These are phyloP conservation scores for Bombus huntii DNA, from an alignment of 1,140 invertebrate species.

Conservation along the genomic window DNA sequence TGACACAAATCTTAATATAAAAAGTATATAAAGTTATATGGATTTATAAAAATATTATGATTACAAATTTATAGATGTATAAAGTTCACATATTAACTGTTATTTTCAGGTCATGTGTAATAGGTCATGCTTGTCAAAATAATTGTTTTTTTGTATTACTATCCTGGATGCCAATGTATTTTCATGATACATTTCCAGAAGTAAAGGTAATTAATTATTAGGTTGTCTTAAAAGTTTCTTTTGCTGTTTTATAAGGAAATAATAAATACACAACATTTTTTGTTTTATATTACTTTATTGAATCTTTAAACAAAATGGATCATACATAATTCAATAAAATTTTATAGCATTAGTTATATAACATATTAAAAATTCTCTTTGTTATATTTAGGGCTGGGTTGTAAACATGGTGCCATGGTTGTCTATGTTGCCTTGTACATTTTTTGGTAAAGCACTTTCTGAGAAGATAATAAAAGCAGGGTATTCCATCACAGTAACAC, in stretches of 20 bases:
- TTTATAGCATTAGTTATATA: neutral
- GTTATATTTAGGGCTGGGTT: constrained; percentile 83
- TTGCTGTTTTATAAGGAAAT: no score
- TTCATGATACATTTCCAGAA: constrained; percentile 88
- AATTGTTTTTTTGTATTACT: constrained; percentile 90
- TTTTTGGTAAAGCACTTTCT: constrained; percentile 86
- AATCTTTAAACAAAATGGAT: no score
- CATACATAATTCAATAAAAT: neutral
- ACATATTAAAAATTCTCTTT: neutral
- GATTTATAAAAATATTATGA: constrained; percentile 18
- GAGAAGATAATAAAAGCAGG: constrained; percentile 84
- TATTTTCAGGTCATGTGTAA: constrained; percentile 86
- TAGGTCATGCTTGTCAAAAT: constrained; percentile 89
- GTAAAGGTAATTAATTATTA: constrained; percentile 80
- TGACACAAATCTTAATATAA: constrained; percentile 7
- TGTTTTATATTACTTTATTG: no score
- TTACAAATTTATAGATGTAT: constrained; percentile 3
- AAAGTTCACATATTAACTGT: constrained; percentile 34
- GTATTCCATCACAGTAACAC: constrained; percentile 82
- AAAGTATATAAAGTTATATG: constrained; percentile 30
- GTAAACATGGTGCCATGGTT: constrained; percentile 91
- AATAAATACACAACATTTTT: no score
- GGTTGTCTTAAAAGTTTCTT: no score
- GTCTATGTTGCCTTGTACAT: constrained; percentile 86
- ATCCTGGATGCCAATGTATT: constrained; percentile 91